phyloP scores from a whole-genome alignment of 2,888 invertebrate genomes.

The Malachius bipustulatus region DNA sequence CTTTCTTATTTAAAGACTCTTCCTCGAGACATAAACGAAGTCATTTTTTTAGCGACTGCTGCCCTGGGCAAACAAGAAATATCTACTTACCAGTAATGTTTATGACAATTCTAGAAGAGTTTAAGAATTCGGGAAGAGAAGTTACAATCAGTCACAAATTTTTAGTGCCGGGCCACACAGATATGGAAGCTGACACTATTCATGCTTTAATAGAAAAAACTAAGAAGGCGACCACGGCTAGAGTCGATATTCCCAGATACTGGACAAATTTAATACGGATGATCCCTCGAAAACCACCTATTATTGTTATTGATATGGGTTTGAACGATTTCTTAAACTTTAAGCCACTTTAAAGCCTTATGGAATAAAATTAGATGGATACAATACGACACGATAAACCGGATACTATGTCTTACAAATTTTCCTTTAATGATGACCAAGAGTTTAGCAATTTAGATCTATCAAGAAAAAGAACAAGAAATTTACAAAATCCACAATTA shows the following conservation, averaged over 20 bases:
- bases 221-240: no score
- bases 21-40: no score
- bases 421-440: conserved; percentile 3
- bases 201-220: no score
- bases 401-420: conserved; percentile 3
- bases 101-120: no score
- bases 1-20: no score
- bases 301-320: conserved; percentile 1
- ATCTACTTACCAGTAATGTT: no score
- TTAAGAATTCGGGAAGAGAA: no score
- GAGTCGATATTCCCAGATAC: neutral
- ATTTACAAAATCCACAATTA: conserved; percentile 2
- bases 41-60: no score
- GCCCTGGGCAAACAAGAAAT: no score
- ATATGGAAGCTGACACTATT: no score
- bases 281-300: conserved; percentile 2
- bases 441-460: conserved; percentile 3
- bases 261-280: conserved; percentile 3
- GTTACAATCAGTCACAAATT: no score
- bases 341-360: conserved; percentile 2
- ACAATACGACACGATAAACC: conserved; percentile 2
- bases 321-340: conserved; percentile 3
- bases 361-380: conserved; percentile 3
- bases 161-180: no score
- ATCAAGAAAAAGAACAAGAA: conserved; percentile 1